Evolutionary conservation across 2,888 invertebrate genomes (phyloP), one percentile per base, ranked within the genome.

Genomic region (Drosophila falleni): DNA sequence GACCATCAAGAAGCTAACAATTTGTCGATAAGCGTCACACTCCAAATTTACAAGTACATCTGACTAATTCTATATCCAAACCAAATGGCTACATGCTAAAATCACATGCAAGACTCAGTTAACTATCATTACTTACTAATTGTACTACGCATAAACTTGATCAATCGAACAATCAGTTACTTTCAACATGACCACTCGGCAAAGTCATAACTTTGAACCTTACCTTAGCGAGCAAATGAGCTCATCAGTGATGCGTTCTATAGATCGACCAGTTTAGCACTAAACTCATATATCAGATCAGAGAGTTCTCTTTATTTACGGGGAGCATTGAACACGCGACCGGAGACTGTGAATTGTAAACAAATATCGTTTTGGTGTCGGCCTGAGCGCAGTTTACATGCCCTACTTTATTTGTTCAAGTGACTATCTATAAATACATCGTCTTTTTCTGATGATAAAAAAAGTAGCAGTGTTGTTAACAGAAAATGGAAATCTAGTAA

Each of bases 281-380:
- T 23, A 42, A 73, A 16, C 53, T 58, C 37, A 23, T 37, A 37
- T 61, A 50, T 54, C 69, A 13, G 13, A 44, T 44, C 60, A 60
- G 55, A 59, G 68, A 31, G 23, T 15, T 46, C 42, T 46, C 35
- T 56, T 23, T 46, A 35, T 31, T 26, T 37, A 23, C 35, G 75
- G 62, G 72, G 65, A 71, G 61, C 72, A 81, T 71, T 68, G 66
- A 80, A 78, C 90, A 85, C 89, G 87, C 84, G 80, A 74, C 81
- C 67, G 66, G 37, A 58, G 79, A 68, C 86, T 81, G 89, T 58
- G 69, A 74, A 85, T 67, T 74, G 69, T 72, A 79, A 74, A 87
- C 61, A 82, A 59, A 71, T 66, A 50, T 60, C n/a, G 51, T 55
- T 74, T 76, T 19, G 50, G 60, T 62, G 55, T 74, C 69, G 67